These are phyloP conservation scores for Scaptomyza hsui DNA, from an alignment of 1,140 invertebrate species.

Conservation along the genomic window DNA sequence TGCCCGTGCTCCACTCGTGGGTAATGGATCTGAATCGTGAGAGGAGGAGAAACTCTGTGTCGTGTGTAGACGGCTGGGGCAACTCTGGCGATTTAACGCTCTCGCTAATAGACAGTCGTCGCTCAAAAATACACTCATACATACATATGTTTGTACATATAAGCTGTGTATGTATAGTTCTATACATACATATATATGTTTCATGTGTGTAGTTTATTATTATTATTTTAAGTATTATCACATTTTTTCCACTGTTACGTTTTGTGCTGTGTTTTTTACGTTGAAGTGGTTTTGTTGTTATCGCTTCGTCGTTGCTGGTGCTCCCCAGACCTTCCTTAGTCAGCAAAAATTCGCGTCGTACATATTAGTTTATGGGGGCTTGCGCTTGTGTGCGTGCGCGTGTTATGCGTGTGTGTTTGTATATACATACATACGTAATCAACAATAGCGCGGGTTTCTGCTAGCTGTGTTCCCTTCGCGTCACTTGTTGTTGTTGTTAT, in stretches of 20 bases:
- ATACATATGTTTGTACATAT: not conserved
- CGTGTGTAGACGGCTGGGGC: conserved; percentile 64
- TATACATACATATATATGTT: not conserved
- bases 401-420: conserved; percentile 52
- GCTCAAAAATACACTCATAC: not conserved
- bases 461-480: conserved; percentile 66
- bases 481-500: conserved; percentile 71
- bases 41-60: conserved; percentile 20
- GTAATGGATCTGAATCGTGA: conserved; percentile 11
- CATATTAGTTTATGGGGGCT: conserved; percentile 35
- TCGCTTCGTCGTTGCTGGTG: conserved; percentile 64
- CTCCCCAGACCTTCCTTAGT: conserved; percentile 82
- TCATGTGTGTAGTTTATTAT: conserved; percentile 72
- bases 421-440: conserved; percentile 61
- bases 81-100: conserved; percentile 60
- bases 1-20: conserved; percentile 59
- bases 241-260: conserved; percentile 71
- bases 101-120: conserved; percentile 47
- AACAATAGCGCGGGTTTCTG: conserved; percentile 61
- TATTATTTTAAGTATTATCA: conserved; percentile 79
- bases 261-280: conserved; percentile 75
- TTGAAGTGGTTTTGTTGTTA: conserved; percentile 80
- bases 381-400: conserved; percentile 59
- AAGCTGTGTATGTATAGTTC: not conserved
- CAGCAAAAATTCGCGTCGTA: conserved; percentile 79